Base-by-base conservation (phyloP, 2,888 invertebrate genomes). In the Andrena flavipes region DNA sequence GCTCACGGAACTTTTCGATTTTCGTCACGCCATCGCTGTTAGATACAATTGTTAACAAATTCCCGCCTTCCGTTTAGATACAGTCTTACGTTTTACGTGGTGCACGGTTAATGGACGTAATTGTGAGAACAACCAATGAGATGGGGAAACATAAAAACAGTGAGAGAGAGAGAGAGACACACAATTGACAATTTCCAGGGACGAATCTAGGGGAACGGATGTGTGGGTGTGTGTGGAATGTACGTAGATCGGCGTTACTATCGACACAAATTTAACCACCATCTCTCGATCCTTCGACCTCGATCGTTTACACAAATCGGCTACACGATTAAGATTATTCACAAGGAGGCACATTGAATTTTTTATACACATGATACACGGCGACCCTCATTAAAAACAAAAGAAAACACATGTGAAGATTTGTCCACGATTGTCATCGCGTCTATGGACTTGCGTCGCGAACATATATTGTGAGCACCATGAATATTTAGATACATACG, bases 241-340 rank as follows among this genome's bases (percentile, higher is more conserved):
- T 30, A 33, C 8, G 20, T 2, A 20, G 26, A 30, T 51, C 16
- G 20, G 62, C 63, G 62, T 64, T 59, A 69, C 42, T 51, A 62
- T 49, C 33, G 78, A 72, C 30, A 69, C 35, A 67, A 67, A 60
- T 60, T 73, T 73, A 35, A 70, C 71, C 73, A 84, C 56, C 67
- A 49, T 75, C 54, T 77, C 42, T 42, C 16, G 42, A 42, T 42
- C 60, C n/a, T 74, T 71, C 26, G 49, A 60, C 42, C 59, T 29
- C 63, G 26, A 56, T 60, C 65, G 68, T 42, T 75, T 51, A 30
- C 35, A 29, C 62, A 29, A 33, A 48, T 35, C 51, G 73, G 20
- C 75, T 65, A 69, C 68, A 71, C 63, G 72, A 78, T 73, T 71
- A 80, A 67, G 79, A 87, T 87, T 87, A 87, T 85, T 86, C 65